Percentiles rank a stretch among this genome's conserved stretches.
Conservation (phyloP, 2,797 vertebrate genomes). For the Hydrocynus forskahlii region DNA sequence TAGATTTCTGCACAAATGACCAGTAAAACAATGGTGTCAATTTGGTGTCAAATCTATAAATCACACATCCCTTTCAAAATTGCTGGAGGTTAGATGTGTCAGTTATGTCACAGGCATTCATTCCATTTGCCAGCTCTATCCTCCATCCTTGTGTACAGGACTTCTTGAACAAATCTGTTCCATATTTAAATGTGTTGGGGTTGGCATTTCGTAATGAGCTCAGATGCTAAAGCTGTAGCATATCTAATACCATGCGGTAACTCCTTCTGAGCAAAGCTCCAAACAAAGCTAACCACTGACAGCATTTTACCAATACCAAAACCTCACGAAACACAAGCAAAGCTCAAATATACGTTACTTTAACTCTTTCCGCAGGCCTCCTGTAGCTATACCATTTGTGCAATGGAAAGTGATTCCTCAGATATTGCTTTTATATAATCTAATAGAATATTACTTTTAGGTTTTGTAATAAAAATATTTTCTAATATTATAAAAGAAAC, state of each 20-base stretch:
- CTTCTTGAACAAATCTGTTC: constrained; percentile 53
- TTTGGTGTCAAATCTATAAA: background rate
- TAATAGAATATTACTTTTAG: no score
- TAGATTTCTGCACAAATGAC: background rate
- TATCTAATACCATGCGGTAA: constrained; percentile 20
- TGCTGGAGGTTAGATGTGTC: background rate
- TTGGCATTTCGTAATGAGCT: constrained; percentile 64
- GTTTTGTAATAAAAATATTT: no score
- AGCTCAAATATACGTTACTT: no score
- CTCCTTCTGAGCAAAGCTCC: background rate
- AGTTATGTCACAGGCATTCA: background rate
- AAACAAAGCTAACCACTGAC: background rate
- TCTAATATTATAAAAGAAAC: no score
- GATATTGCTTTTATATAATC: no score
- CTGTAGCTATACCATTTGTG: no score
- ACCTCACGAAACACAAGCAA: background rate
- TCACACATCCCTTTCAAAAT: background rate
- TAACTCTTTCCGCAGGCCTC: no score
- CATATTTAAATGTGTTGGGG: constrained; percentile 61
- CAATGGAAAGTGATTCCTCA: no score
- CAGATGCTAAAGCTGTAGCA: constrained; percentile 47
- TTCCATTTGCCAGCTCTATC: constrained; percentile 14
- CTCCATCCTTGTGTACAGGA: constrained; percentile 12
- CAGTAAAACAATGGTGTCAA: background rate
- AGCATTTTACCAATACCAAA: background rate